Percentiles rank a stretch among this genome's conserved stretches.
Conservation (phyloP, 1,140 invertebrate species). For the Rhyacophila brunnea region DNA sequence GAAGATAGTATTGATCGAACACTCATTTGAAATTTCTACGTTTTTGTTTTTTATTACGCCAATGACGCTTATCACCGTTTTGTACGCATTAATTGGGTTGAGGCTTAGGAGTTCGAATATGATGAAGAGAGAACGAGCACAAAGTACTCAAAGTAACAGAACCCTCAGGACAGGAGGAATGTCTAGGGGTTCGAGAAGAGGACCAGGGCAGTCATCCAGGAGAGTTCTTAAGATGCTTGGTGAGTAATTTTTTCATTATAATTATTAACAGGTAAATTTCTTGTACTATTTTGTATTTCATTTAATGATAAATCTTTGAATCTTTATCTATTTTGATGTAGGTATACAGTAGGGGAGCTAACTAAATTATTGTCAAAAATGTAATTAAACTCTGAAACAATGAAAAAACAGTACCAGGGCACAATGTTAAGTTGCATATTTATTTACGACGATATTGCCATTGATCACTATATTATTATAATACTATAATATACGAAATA, state of each 20-base stretch:
- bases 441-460: too few species aligned
- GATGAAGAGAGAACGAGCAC: constrained; percentile 39
- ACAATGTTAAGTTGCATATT: too few species aligned
- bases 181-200: constrained; percentile 5
- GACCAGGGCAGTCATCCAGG: constrained; percentile 52
- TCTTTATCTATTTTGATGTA: too few species aligned
- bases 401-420: too few species aligned
- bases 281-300: too few species aligned
- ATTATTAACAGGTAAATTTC: too few species aligned
- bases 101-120: constrained; percentile 65
- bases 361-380: too few species aligned
- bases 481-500: too few species aligned
- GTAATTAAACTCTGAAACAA: too few species aligned
- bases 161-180: background rate
- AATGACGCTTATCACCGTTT: constrained; percentile 80
- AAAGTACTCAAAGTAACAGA: constrained; percentile 4
- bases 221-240: constrained; percentile 60
- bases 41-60: constrained; percentile 83
- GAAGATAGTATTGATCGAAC: constrained; percentile 62
- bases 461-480: too few species aligned
- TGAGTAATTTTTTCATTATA: constrained; percentile 41
- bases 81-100: constrained; percentile 82
- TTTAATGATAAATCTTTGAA: too few species aligned
- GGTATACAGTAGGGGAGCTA: too few species aligned
- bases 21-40: constrained; percentile 81